Base-by-base conservation (phyloP, 2,797 vertebrate genomes). In the Cyprinella venusta region DNA sequence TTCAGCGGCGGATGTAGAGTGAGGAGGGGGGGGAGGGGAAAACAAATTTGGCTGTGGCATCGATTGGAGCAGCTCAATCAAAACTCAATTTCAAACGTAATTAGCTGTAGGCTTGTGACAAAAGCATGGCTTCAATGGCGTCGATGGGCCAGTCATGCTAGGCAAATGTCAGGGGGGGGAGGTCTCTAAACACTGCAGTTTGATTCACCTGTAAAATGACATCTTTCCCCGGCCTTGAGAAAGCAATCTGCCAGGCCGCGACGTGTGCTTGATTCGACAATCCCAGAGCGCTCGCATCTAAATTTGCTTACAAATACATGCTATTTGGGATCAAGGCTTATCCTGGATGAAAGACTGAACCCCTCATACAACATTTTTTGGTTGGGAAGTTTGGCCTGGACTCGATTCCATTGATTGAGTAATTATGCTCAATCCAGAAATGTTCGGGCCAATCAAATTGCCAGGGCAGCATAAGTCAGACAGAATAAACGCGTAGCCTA, bases 31-130 rank as follows among this genome's bases (percentile, higher is more conserved):
- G 96, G 95, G 94, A 92, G 93, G 90, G 94, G 95, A 96, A 96
- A 97, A 96, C 97, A 97, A 97, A 97, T 97, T 96, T 97, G 95
- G 97, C 96, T 95, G 96, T 95, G 93, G 96, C 96, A 97, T 97
- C 97, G 95, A 98, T 98, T 98, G 96, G 96, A 96, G 97, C 94
- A 96, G 94, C 97, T 98, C 97, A 97, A 98, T 99, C 97, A 98
- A 98, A 99, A 98, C 96, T 96, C 97, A 96, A 98, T 98, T 98
- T 98, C 96, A 97, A 97, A 99, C 98, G 96, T 98, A 98, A 98
- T 99, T 98, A 98, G 97, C 97, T 97, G 96, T 96, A 97, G 95
- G 96, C 96, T 94, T 95, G 90, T 92, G 91, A 95, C 95, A 93
- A 96, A 95, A 94, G 95, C 96, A 95, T 95, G 95, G 97, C 95